Evolutionary conservation across 92 coral and sea anemone species (phyloP).

Genomic region (Porites divaricata): DNA sequence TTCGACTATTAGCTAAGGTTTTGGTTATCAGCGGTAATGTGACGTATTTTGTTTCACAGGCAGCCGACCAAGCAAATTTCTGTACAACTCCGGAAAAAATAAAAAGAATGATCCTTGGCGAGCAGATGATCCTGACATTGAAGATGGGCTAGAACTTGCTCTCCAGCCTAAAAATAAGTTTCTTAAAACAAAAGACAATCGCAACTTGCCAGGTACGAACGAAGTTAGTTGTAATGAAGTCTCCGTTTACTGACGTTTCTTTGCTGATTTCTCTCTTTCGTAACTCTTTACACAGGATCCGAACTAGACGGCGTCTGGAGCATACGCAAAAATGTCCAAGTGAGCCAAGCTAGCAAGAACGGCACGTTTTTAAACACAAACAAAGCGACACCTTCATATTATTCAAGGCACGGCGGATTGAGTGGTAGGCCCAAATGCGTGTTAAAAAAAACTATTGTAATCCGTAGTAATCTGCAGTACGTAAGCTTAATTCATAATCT

Average conservation of each 20-base stretch:
- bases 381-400: conserved; percentile 62
- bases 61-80: conserved; percentile 78
- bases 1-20: background rate
- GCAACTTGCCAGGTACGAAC: conserved; percentile 63
- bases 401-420: conserved; percentile 84
- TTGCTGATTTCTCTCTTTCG: background rate
- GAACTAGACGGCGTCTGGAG: conserved; percentile 87
- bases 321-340: conserved; percentile 87
- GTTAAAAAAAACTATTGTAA: background rate
- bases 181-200: conserved; percentile 52
- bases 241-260: no score
- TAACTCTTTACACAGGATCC: conserved; percentile 47
- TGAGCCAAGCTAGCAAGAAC: conserved; percentile 71
- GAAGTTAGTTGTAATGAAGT: background rate
- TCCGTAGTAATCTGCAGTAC: no score
- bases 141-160: conserved; percentile 25
- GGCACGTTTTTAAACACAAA: conserved; percentile 75
- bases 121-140: conserved; percentile 43
- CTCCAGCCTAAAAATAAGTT: conserved; percentile 36
- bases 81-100: conserved; percentile 63
- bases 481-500: background rate
- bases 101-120: conserved; percentile 74
- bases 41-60: conserved; percentile 48
- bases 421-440: conserved; percentile 51
- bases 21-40: background rate